Evolutionary conservation across 2,797 vertebrate genomes (phyloP).

Genomic region (Heliangelus exortis): DNA sequence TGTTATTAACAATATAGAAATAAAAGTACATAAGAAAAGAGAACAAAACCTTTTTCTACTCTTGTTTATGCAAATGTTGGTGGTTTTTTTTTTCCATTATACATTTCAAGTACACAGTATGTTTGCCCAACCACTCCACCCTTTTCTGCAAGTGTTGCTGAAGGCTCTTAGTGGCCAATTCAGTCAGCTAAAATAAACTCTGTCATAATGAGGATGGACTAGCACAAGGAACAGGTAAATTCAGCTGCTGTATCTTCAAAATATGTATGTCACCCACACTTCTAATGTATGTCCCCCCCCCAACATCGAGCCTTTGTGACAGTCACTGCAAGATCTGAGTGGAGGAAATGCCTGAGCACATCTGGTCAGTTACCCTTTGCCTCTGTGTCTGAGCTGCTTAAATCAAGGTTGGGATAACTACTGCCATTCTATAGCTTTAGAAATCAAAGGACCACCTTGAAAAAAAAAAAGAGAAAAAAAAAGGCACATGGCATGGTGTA

Average conservation of each 20-base stretch:
- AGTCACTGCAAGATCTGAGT: background rate
- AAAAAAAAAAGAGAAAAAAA: conserved; percentile 1
- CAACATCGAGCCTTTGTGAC: background rate
- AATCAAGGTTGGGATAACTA: background rate
- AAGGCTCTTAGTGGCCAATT: background rate
- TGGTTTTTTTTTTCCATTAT: background rate
- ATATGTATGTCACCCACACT: background rate
- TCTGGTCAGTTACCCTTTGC: background rate
- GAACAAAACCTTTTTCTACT: background rate
- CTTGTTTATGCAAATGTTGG: background rate
- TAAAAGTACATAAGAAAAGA: background rate
- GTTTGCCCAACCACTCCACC: background rate
- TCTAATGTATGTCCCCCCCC: background rate
- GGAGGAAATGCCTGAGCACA: background rate
- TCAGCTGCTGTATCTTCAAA: background rate
- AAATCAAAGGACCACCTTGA: background rate
- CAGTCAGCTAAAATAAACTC: background rate
- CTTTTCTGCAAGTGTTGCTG: background rate
- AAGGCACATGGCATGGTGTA: background rate
- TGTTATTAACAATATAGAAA: background rate
- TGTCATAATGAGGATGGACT: background rate
- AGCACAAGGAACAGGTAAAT: background rate
- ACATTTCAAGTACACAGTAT: background rate
- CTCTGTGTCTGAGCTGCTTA: background rate
- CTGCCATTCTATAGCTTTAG: background rate